Conservation (phyloP, 1,140 invertebrate species). For the Drosophila murphyi region DNA sequence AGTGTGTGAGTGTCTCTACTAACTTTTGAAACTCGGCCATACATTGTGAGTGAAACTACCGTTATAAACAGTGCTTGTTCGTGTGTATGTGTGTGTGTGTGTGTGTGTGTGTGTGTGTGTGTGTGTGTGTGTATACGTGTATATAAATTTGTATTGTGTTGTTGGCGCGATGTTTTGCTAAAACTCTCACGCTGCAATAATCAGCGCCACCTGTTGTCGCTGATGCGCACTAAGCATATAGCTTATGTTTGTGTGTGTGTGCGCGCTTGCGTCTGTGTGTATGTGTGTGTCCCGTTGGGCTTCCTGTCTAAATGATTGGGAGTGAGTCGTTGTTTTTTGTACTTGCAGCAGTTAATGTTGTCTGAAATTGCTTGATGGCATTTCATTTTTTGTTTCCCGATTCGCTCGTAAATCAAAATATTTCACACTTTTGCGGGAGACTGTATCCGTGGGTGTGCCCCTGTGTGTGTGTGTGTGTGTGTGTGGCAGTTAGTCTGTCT, state of each 20-base stretch:
- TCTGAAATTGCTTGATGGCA: slow-evolving; percentile 13
- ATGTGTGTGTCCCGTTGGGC: slow-evolving; percentile 19
- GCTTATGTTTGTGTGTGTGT: neutral
- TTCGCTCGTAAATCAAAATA: slow-evolving; percentile 73
- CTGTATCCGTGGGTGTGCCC: slow-evolving; percentile 38
- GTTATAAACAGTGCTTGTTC: slow-evolving; percentile 8
- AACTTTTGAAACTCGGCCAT: slow-evolving; percentile 10
- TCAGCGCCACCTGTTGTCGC: slow-evolving; percentile 73
- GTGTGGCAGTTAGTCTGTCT: slow-evolving; percentile 4
- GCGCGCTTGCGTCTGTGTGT: slow-evolving; percentile 24
- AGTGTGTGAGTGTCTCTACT: neutral
- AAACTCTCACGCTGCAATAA: slow-evolving; percentile 47
- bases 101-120: neutral
- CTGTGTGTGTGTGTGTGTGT: slow-evolving; percentile 3
- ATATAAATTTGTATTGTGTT: neutral
- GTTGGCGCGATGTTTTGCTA: slow-evolving; percentile 38
- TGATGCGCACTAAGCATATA: slow-evolving; percentile 37
- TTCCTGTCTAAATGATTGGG: slow-evolving; percentile 49
- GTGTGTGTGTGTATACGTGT: neutral
- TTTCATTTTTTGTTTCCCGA: slow-evolving; percentile 41
- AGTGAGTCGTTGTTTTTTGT: slow-evolving; percentile 6
- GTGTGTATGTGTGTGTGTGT: slow-evolving; percentile 11
- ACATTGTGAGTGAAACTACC: slow-evolving; percentile 8
- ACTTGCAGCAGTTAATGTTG: slow-evolving; percentile 35
- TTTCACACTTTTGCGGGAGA: slow-evolving; percentile 70